Evolutionary conservation across 1,140 invertebrate species (phyloP), one percentile per base, ranked within the genome.

Genomic region (Cyrtorhinus lividipennis): DNA sequence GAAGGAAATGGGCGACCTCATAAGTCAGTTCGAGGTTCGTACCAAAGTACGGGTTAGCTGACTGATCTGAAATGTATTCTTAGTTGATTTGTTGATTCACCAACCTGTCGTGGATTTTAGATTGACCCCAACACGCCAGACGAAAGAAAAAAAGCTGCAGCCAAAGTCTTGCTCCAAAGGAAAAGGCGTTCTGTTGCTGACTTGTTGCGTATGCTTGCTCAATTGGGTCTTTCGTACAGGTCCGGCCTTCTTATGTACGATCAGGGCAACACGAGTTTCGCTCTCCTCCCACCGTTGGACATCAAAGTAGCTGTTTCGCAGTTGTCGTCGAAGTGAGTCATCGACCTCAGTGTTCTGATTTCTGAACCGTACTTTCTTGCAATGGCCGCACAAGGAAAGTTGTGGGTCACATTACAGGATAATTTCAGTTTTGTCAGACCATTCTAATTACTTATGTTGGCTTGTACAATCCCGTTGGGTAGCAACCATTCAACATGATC

Each of bases 181-280:
- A 95, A 95, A 72, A 82, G 87, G 26, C 84, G 88, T 73, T 83
- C 83, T 2, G 71, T 96, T 0, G 80, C 86, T 0, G 88, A 94
- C 76, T 77, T 95, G 23, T 95, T 94, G 69, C 89, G 88, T 70
- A 76, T 78, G 13, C 74, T 96, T 0, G 73, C 79, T 1, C 76
- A 79, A 59, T 75, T 87, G 66, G 90, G 90, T 0, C 68, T 95
- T 1, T 92, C 87, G 5, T 92, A 90, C 68, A 81, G 86, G 62
- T 83, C 81, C 1, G 92, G 92, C 1, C 73, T 86, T 1, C 72
- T 83, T 24, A 77, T 68, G 56, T 79, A 18, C 69, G 69, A 74
- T 77, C 69, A 59, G 72, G 73, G 53, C 67, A 69, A 58, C 61
- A 63, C 10, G 44, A 67, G 73, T 2, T 71, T 78, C 13, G 67